Percentiles rank a stretch among this genome's conserved stretches.
Conservation (phyloP, 2,797 vertebrate genomes). For the Poecilia picta region DNA sequence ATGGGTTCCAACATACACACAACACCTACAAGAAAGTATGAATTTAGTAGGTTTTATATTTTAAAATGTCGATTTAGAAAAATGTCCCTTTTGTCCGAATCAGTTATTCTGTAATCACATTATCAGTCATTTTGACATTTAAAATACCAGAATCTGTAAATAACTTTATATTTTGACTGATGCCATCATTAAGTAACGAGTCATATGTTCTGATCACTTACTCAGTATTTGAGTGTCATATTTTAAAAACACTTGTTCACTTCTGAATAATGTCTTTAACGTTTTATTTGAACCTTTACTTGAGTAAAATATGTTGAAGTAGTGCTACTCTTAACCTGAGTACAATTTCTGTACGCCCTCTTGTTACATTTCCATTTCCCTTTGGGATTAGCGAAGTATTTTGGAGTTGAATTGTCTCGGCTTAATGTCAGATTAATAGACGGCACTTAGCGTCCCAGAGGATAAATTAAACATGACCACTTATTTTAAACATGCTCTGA, state of each 20-base stretch:
- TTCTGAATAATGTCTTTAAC: not conserved
- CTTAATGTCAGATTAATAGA: not conserved
- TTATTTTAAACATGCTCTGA: not conserved
- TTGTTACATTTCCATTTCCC: not conserved
- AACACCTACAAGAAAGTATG: not conserved
- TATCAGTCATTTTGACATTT: not conserved
- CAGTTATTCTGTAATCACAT: not conserved
- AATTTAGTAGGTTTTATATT: not conserved
- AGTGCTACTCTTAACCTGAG: not conserved
- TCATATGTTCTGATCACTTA: not conserved
- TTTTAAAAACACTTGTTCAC: not conserved
- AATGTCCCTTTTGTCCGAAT: not conserved
- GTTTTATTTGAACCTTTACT: not conserved
- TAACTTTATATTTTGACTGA: not conserved
- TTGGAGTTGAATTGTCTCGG: not conserved
- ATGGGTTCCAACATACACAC: not conserved
- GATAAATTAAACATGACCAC: not conserved
- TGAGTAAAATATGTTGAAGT: not conserved
- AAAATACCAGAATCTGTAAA: not conserved
- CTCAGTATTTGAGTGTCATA: not conserved
- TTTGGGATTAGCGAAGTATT: not conserved
- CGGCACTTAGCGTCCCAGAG: not conserved
- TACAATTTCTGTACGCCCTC: not conserved
- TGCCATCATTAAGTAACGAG: not conserved
- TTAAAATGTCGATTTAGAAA: not conserved